These are phyloP conservation scores for Cyanistes caeruleus DNA, from an alignment of 2,113 vertebrate species.

Conservation along the genomic window DNA sequence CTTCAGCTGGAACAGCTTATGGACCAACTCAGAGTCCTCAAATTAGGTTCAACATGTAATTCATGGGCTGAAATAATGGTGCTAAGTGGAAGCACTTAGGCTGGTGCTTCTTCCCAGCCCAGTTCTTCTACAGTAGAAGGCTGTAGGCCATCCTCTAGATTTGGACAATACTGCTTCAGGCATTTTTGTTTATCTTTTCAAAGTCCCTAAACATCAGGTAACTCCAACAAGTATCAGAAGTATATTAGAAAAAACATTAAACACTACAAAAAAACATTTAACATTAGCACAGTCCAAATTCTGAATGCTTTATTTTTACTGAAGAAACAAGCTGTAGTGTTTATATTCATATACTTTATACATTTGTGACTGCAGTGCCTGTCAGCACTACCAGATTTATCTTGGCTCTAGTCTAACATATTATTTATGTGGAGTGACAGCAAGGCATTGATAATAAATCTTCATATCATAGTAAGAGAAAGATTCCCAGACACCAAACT, in stretches of 20 bases:
- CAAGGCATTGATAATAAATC: not conserved
- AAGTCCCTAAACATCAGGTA: not conserved
- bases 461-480: not conserved
- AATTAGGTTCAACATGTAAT: not conserved
- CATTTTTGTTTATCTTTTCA: not conserved
- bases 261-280: not conserved
- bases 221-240: not conserved
- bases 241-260: not conserved
- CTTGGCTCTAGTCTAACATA: not conserved
- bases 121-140: not conserved
- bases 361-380: not conserved
- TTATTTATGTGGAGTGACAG: not conserved
- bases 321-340: not conserved
- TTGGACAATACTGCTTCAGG: not conserved
- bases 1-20: not conserved
- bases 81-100: not conserved
- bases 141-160: not conserved
- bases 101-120: not conserved
- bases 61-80: not conserved
- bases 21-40: not conserved
- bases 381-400: not conserved
- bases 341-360: not conserved
- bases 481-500: not conserved
- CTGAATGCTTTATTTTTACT: not conserved
- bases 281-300: not conserved